Conservation (phyloP, 2,113 vertebrate genomes). For the Pterocles orientalis region DNA sequence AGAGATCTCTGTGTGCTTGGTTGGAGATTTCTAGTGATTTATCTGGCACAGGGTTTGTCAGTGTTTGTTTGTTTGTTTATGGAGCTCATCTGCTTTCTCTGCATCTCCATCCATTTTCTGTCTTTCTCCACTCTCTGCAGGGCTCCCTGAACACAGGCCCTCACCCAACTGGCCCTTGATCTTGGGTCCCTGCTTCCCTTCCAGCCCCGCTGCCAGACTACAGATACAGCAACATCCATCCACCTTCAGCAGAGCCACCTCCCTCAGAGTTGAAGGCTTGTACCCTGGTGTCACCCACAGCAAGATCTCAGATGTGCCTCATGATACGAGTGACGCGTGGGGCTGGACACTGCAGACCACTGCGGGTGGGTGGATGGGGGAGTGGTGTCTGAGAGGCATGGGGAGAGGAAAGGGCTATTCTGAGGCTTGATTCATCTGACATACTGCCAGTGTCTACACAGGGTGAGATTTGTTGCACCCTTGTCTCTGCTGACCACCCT, state of each 20-base stretch:
- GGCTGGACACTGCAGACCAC: not conserved
- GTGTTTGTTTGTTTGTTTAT: not conserved
- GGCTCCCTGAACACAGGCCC: not conserved
- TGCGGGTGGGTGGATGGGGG: rapidly evolving
- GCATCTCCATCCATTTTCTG: not conserved
- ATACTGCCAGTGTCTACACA: not conserved
- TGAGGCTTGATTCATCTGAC: not conserved
- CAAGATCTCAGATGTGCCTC: not conserved
- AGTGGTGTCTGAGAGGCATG: not conserved
- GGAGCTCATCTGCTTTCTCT: not conserved
- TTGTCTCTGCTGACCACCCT: not conserved
- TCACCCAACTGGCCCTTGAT: rapidly evolving
- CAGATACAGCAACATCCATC: not conserved
- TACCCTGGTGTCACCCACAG: not conserved
- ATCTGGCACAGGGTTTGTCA: not conserved
- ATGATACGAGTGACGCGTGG: rapidly evolving
- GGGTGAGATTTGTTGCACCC: not conserved
- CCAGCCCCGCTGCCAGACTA: not conserved
- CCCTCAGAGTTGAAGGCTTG: not conserved
- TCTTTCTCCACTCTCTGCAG: not conserved
- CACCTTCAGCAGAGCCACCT: not conserved
- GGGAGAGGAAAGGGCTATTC: not conserved
- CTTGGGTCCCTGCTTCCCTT: not conserved
- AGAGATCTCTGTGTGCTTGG: not conserved
- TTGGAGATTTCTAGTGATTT: slow-evolving; percentile 2